Conservation (phyloP, 53 echinoderm and acorn worm genomes). For the Stichopus horrens region DNA sequence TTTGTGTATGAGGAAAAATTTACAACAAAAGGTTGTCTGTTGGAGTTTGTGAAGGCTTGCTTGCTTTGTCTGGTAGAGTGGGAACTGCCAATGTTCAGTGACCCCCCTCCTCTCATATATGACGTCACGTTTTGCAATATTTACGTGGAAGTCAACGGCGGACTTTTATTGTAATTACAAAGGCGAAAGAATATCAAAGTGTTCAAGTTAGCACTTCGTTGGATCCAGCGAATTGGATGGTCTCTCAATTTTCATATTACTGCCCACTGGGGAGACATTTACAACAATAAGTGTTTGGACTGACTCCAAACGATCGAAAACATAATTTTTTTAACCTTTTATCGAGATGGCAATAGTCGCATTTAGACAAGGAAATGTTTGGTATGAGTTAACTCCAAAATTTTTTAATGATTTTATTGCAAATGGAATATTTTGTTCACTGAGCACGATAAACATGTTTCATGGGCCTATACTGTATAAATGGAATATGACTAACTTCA, state of each 20-base stretch:
- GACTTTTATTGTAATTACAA: background rate
- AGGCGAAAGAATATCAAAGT: background rate
- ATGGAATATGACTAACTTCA: background rate
- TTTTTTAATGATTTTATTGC: background rate
- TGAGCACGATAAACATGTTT: background rate
- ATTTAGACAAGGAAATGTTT: background rate
- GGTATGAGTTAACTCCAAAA: background rate
- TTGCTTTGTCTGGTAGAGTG: too few species aligned
- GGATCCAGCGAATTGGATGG: slow-evolving; percentile 14
- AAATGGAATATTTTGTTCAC: background rate
- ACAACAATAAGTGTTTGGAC: background rate
- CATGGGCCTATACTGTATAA: background rate
- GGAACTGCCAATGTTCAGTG: too few species aligned
- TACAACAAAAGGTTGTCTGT: too few species aligned
- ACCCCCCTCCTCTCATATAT: too few species aligned
- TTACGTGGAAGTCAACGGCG: too few species aligned
- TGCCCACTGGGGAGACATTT: slow-evolving; percentile 12
- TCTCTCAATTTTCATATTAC: slow-evolving; percentile 14
- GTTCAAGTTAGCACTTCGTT: background rate
- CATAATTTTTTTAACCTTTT: slow-evolving; percentile 1
- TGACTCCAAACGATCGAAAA: slow-evolving; percentile 16
- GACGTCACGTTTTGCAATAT: too few species aligned
- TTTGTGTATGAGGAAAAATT: too few species aligned
- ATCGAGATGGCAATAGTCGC: background rate
- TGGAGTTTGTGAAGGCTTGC: too few species aligned